These are phyloP conservation scores for Choreutis nemorana DNA, from an alignment of 2,888 invertebrate species.

Conservation along the genomic window DNA sequence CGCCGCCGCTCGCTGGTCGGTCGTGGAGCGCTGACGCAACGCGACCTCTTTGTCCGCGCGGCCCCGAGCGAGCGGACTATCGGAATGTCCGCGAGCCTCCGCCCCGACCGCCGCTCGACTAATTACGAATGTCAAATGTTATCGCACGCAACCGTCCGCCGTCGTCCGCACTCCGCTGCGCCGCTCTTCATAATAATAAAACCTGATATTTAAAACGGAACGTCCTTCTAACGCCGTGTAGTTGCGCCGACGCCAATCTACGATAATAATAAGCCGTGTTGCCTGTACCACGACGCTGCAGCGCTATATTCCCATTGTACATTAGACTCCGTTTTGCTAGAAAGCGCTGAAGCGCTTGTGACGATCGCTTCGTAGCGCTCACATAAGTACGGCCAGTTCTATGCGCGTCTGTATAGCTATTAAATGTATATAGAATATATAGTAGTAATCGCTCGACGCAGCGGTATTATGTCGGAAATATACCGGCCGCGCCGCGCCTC, in stretches of 20 bases:
- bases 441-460: constrained; percentile 69
- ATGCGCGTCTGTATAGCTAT: constrained; percentile 68
- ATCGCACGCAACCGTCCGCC: constrained; percentile 65
- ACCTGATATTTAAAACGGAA: constrained; percentile 68
- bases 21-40: constrained; percentile 50
- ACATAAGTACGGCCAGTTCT: constrained; percentile 68
- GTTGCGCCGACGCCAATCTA: constrained; percentile 69
- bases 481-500: constrained; percentile 61
- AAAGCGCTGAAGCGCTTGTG: constrained; percentile 46
- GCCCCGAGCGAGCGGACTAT: constrained; percentile 42
- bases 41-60: constrained; percentile 63
- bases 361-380: constrained; percentile 49
- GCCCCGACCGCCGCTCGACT: constrained; percentile 41
- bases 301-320: constrained; percentile 29
- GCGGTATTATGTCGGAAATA: constrained; percentile 68
- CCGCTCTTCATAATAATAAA: constrained; percentile 68
- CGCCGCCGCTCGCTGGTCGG: constrained; percentile 21
- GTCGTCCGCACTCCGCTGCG: constrained; percentile 64
- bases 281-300: constrained; percentile 39
- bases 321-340: constrained; percentile 25
- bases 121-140: constrained; percentile 68
- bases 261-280: constrained; percentile 65
- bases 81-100: constrained; percentile 25
- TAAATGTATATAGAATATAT: constrained; percentile 68
- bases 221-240: constrained; percentile 68